Base-by-base conservation (phyloP, 2,888 invertebrate species). In the Sphinx pinastri region DNA sequence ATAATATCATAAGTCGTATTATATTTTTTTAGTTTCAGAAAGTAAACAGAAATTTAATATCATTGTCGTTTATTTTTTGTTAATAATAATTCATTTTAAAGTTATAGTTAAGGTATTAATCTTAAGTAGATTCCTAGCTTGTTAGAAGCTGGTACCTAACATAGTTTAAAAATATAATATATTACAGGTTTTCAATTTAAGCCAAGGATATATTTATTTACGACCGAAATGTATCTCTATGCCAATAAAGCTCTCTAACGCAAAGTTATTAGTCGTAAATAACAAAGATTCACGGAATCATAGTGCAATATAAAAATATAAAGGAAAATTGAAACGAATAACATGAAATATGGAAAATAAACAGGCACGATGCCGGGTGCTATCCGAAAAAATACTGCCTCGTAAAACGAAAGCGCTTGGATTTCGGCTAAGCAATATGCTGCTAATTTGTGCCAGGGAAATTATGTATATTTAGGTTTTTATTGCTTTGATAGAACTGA, bases 271-370 rank as follows among this genome's bases (percentile, higher is more conserved):
- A 47, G 47, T 45, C 47, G 47, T 68, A 68, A 57, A 68, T 68
- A 68, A 47, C 10, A 11, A 19, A 45, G 19, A 57, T 55, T 54
- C 57, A 19, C 19, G 55, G 10, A 25, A 31, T 68, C 54, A 54
- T 58, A 71, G 59, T 68, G 49, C 31, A 57, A 52, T 68, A 70
- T 69, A 72, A 74, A 73, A 75, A 77, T 75, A 80, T 76, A 80
- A 67, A 81, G 77, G 77, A 78, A 84, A 82, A 85, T 84, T 85
- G 83, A 84, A 86, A 85, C 76, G 80, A 79, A 83, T 78, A 81
- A 82, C 75, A 77, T 81, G 82, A 85, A 84, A 86, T 85, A 87
- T 87, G 82, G 78, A 86, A 86, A 82, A 86, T 84, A 87, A 85
- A 85, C 82, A 86, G 80, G 72, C 73, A 75, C 71, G 71, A 77